Percentiles rank a stretch among this genome's conserved stretches.
phyloP scores from a whole-genome alignment of 1,140 invertebrate genomes.

The Protaetia brevitarsis region DNA sequence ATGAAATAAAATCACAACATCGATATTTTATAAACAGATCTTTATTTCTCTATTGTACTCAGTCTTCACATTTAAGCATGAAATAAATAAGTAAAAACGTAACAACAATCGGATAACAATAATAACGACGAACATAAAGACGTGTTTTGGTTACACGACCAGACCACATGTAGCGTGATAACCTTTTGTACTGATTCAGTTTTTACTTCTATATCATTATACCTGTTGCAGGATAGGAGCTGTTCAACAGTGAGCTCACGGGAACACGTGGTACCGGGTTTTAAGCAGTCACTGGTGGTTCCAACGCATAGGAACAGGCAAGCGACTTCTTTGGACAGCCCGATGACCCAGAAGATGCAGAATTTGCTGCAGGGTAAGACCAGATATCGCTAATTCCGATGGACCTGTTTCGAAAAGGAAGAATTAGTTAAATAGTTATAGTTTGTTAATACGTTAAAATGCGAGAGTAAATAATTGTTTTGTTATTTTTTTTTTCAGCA shows the following conservation, averaged over 20 bases:
- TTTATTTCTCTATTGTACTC: conserved; percentile 13
- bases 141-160: conserved; percentile 3
- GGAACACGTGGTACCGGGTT: neutral
- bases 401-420: neutral
- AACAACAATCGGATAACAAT: conserved; percentile 4
- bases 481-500: too few species aligned
- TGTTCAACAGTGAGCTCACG: neutral
- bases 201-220: conserved; percentile 1
- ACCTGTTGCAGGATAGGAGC: neutral
- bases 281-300: neutral
- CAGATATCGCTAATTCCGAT: neutral
- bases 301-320: neutral
- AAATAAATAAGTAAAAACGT: too few species aligned
- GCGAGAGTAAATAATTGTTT: too few species aligned
- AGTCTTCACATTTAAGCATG: conserved; percentile 16
- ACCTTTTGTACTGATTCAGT: conserved; percentile 13
- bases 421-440: neutral
- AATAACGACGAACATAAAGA: conserved; percentile 10
- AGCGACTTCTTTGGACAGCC: neutral
- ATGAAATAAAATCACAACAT: conserved; percentile 12
- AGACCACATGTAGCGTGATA: too few species aligned
- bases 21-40: neutral
- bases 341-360: neutral
- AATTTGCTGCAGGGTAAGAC: neutral
- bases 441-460: too few species aligned